Evolutionary conservation across 2,113 vertebrate species (phyloP).

Genomic region (Cnemophilus loriae): DNA sequence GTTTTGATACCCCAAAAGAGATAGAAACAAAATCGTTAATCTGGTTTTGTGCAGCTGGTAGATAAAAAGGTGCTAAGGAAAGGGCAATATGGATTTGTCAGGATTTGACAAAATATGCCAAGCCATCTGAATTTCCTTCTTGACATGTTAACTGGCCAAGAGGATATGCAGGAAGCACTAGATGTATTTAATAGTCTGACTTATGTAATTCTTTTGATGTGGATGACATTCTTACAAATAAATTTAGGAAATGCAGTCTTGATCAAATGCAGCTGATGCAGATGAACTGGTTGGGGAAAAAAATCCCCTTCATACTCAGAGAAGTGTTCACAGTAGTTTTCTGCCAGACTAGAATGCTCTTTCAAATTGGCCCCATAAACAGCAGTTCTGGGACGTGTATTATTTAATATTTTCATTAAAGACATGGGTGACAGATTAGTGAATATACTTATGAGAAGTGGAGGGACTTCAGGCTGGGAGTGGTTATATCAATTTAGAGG

Average conservation of each 20-base stretch:
- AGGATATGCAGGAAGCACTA: background rate
- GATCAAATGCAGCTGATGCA: background rate
- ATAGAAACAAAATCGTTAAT: background rate
- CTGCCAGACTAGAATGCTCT: background rate
- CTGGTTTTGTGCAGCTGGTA: background rate
- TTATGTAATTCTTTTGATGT: background rate
- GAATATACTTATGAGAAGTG: background rate
- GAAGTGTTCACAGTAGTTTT: background rate
- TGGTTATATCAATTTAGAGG: background rate
- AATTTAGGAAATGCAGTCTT: background rate
- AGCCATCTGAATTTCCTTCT: background rate
- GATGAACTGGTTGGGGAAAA: background rate
- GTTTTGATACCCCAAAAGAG: background rate
- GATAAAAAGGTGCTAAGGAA: background rate
- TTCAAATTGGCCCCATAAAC: background rate
- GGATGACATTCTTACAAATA: background rate
- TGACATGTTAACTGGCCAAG: background rate
- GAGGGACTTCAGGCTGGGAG: background rate
- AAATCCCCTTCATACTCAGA: background rate
- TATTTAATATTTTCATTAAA: conserved; percentile 24
- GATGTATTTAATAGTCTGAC: background rate
- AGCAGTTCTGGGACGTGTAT: background rate
- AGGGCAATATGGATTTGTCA: conserved; percentile 19
- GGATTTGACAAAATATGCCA: conserved; percentile 16
- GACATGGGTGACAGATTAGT: background rate